These are phyloP conservation scores for Epinephelus cyanopodus DNA, from an alignment of 2,113 vertebrate genomes.

Conservation along the genomic window DNA sequence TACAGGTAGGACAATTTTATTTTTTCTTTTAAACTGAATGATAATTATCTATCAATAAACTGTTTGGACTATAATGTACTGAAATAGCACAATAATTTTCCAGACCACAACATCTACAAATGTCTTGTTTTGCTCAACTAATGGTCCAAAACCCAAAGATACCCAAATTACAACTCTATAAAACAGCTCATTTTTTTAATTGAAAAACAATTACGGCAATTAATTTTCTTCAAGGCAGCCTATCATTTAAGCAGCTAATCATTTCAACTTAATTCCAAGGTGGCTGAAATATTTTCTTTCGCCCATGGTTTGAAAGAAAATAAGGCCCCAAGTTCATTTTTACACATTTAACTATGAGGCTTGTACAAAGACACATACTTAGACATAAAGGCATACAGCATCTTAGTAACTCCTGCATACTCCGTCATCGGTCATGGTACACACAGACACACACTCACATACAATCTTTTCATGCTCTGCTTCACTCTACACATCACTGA, in stretches of 20 bases:
- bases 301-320: background rate
- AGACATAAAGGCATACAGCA: background rate
- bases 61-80: background rate
- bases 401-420: background rate
- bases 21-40: background rate
- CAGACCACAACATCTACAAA: background rate
- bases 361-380: background rate
- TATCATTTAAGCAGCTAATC: background rate
- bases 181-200: background rate
- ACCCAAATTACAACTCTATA: background rate
- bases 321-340: background rate
- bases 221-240: background rate
- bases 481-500: background rate
- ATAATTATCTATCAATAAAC: background rate
- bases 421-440: background rate
- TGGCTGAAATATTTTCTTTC: background rate
- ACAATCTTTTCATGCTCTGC: slow-evolving; percentile 28
- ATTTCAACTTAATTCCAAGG: background rate
- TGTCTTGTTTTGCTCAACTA: background rate
- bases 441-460: background rate
- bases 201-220: background rate
- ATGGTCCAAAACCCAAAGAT: background rate
- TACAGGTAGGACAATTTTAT: no score
- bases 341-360: background rate
- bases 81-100: background rate